phyloP scores from a whole-genome alignment of 2,797 vertebrate species.

The Ctenopoma kingsleyae region DNA sequence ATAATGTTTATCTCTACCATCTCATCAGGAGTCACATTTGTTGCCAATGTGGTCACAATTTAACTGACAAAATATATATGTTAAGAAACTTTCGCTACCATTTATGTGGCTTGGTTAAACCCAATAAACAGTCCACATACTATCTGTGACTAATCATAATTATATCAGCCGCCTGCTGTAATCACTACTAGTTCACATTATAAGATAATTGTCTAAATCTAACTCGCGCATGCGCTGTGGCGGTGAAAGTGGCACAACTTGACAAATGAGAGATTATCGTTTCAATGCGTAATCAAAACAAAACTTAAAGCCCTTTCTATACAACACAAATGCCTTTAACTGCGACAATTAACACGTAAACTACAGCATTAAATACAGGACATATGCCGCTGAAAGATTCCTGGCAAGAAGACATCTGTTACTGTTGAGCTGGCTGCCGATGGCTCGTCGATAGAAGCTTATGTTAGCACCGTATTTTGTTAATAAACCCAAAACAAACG shows the following conservation, averaged over 20 bases:
- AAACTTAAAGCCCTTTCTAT: neutral
- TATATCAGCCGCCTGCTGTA: neutral
- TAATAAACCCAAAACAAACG: constrained; percentile 15
- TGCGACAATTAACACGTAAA: neutral
- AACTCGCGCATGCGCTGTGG: constrained; percentile 47
- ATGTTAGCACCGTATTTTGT: constrained; percentile 38
- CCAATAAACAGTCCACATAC: neutral
- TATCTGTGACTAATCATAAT: neutral
- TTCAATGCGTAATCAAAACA: constrained; percentile 18
- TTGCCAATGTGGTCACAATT: constrained; percentile 4
- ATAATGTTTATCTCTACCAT: neutral
- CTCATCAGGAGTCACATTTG: neutral
- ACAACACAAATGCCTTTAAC: neutral
- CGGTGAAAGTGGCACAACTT: constrained; percentile 43
- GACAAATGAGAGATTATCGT: constrained; percentile 44
- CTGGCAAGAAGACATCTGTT: constrained; percentile 16
- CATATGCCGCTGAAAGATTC: constrained; percentile 6
- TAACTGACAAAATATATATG: neutral
- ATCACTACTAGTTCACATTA: neutral
- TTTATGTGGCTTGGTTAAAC: constrained; percentile 18
- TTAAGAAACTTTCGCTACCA: no score
- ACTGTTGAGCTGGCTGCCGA: constrained; percentile 35
- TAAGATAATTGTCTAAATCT: neutral
- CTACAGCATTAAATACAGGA: neutral
- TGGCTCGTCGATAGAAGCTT: constrained; percentile 47